Conservation (phyloP, 2,113 vertebrate species). For the Halcyon senegalensis region DNA sequence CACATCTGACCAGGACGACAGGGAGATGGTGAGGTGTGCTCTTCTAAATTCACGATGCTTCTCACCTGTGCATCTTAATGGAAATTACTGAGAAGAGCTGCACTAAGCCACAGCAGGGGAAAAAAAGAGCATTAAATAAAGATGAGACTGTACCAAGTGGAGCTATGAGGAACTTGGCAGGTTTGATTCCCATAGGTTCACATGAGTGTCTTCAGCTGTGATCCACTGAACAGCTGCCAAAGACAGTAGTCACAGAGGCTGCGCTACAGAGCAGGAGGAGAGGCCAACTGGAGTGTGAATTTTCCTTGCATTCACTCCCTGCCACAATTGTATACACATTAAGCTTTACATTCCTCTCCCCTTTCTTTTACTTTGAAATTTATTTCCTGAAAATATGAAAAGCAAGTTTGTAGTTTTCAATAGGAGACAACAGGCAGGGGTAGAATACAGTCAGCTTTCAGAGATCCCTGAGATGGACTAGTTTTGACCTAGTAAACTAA, state of each 20-base stretch:
- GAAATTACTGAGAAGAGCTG: background rate
- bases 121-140: constrained; percentile 27
- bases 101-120: background rate
- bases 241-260: background rate
- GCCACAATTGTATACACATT: background rate
- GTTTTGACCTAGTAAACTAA: background rate
- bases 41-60: rapidly evolving
- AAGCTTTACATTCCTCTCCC: background rate
- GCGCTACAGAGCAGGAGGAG: background rate
- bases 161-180: background rate
- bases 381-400: background rate
- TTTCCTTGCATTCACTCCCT: background rate
- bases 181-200: background rate
- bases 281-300: background rate
- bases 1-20: background rate
- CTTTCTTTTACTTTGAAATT: background rate
- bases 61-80: rapidly evolving
- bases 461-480: background rate
- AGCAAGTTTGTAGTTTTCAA: background rate
- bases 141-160: background rate
- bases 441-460: background rate
- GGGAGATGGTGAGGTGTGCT: background rate
- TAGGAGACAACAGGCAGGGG: background rate
- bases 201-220: background rate
- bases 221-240: background rate